phyloP scores from a whole-genome alignment of 2,888 invertebrate species.

The Buathra laborator region DNA sequence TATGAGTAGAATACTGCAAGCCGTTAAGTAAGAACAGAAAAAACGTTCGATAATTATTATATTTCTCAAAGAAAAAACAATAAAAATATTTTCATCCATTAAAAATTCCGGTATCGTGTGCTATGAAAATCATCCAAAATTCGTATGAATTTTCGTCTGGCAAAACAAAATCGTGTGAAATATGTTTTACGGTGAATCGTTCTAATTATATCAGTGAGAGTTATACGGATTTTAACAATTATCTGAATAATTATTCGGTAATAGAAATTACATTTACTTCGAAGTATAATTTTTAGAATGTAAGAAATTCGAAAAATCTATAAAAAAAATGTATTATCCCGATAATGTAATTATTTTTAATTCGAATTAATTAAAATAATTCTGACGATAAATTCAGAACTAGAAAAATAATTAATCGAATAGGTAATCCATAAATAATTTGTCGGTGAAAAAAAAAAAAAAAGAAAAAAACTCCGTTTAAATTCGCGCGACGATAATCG shows the following conservation, averaged over 20 bases:
- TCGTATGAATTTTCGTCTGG: neutral
- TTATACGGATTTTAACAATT: neutral
- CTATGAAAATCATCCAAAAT: neutral
- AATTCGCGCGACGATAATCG: neutral
- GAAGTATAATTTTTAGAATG: neutral
- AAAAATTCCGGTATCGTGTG: neutral
- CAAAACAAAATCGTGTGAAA: neutral
- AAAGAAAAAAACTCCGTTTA: neutral
- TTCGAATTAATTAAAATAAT: neutral
- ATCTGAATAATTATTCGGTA: neutral
- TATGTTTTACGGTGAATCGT: neutral
- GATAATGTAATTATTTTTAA: neutral
- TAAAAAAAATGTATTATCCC: no score
- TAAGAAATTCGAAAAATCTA: neutral
- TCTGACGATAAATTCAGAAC: neutral
- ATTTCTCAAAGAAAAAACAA: neutral
- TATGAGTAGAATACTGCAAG: slow-evolving; percentile 73
- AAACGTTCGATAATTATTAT: slow-evolving; percentile 15
- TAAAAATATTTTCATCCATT: neutral
- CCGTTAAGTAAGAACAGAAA: slow-evolving; percentile 73
- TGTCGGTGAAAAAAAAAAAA: neutral
- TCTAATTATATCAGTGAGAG: neutral
- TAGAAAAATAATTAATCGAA: neutral
- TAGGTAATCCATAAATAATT: neutral
- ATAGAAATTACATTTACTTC: neutral